A percentile compares a stretch with the other conserved stretches of the same genome.
These are phyloP conservation scores for Steinernema scapterisci DNA, from an alignment of 2,888 invertebrate species.

Conservation along the genomic window DNA sequence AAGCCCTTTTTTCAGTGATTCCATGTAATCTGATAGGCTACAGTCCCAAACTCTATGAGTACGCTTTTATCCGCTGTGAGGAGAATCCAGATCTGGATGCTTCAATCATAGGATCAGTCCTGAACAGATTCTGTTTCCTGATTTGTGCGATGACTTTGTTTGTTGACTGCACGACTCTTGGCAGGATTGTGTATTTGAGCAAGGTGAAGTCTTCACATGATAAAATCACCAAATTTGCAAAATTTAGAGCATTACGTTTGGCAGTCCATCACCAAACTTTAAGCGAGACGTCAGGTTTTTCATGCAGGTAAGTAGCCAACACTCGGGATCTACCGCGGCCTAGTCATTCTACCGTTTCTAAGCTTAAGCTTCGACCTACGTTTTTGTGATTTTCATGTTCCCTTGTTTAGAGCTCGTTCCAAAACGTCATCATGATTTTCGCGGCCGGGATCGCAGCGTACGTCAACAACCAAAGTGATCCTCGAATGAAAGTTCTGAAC, in stretches of 20 bases:
- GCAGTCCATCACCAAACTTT: background rate
- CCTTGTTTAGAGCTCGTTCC: too few species aligned
- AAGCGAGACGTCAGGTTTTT: background rate
- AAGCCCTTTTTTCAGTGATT: background rate
- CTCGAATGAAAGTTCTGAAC: too few species aligned
- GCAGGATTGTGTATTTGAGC: background rate
- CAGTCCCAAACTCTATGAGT: conserved; percentile 9
- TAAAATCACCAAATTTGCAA: background rate
- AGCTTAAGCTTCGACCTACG: too few species aligned
- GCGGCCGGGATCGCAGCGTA: too few species aligned
- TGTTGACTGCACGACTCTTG: background rate
- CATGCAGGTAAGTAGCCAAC: background rate
- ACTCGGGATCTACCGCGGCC: too few species aligned
- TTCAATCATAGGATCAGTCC: too few species aligned
- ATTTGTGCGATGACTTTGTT: background rate
- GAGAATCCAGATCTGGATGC: background rate
- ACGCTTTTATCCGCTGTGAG: background rate
- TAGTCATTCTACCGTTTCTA: too few species aligned
- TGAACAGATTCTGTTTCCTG: background rate
- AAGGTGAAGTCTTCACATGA: background rate
- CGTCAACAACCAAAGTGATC: too few species aligned
- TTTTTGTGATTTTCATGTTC: too few species aligned
- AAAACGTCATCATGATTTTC: too few species aligned
- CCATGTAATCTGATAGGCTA: conserved; percentile 20
- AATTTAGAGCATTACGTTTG: too few species aligned